Conservation (phyloP, 2,113 vertebrate genomes). For the Melanerpes aurifrons region DNA sequence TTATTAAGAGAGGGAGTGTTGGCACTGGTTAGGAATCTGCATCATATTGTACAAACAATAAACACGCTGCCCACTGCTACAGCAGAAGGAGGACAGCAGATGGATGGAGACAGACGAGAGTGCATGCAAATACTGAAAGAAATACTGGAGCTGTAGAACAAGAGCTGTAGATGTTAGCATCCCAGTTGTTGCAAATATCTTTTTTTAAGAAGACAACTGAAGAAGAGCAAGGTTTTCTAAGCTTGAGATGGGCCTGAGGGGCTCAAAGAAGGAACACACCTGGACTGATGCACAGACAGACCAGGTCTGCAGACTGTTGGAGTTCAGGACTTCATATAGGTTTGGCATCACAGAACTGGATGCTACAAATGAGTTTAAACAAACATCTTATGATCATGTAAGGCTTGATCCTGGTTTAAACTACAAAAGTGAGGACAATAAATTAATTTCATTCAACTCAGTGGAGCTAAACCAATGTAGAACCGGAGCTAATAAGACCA, state of each 20-base stretch:
- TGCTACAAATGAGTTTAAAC: background rate
- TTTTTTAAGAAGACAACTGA: background rate
- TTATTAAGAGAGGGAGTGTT: background rate
- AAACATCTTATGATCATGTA: background rate
- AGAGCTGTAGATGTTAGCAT: background rate
- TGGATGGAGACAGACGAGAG: background rate
- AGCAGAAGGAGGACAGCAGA: background rate
- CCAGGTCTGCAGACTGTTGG: background rate
- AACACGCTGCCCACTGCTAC: background rate
- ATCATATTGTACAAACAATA: background rate
- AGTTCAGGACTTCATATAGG: background rate
- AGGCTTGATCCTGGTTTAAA: background rate
- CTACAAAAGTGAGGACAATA: background rate
- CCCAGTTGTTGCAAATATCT: background rate
- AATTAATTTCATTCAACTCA: background rate
- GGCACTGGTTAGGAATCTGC: background rate
- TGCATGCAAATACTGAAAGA: background rate
- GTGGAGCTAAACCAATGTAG: background rate
- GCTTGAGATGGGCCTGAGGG: background rate
- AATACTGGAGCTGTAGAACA: fast-evolving
- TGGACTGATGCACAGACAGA: background rate
- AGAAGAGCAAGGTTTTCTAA: background rate
- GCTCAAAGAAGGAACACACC: background rate
- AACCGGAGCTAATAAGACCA: background rate
- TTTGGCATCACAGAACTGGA: background rate